Conservation (phyloP, 1,140 invertebrate genomes). For the Drosophila biarmipes region DNA sequence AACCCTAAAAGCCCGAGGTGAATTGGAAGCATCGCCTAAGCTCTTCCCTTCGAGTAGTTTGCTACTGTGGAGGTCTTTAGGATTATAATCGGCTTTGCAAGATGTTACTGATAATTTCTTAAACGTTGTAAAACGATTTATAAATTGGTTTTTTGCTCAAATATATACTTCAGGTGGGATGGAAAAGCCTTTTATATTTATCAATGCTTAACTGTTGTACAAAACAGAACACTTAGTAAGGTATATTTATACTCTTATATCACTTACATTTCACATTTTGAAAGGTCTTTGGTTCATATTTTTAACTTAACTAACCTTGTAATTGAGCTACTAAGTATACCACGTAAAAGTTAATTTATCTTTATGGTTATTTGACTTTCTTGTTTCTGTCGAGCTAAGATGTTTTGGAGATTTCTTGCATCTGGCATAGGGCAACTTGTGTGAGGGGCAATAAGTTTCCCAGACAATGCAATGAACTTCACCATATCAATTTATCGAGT, state of each 20-base stretch:
- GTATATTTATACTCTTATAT: no score
- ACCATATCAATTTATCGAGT: conserved; percentile 38
- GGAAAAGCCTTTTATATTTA: no score
- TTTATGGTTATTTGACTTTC: neutral
- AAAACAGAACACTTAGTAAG: no score
- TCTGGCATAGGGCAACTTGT: conserved; percentile 8
- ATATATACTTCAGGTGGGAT: no score
- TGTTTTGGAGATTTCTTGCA: conserved; percentile 3
- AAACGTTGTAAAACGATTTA: neutral
- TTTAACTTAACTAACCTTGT: no score
- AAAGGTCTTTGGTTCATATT: no score
- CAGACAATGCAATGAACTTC: conserved; percentile 52
- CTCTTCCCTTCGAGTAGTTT: conserved; percentile 12
- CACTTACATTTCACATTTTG: no score
- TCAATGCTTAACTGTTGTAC: neutral
- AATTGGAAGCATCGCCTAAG: conserved; percentile 13
- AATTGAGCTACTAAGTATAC: neutral
- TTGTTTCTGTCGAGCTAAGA: conserved; percentile 17
- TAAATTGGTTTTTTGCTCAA: no score
- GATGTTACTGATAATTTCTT: neutral
- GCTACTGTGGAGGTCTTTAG: neutral
- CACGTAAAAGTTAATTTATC: neutral
- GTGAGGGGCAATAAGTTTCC: conserved; percentile 17
- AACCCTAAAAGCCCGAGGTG: neutral
- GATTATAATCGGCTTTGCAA: neutral